These are phyloP conservation scores for Setipinna tenuifilis DNA, from an alignment of 2,797 vertebrate genomes.

Conservation along the genomic window DNA sequence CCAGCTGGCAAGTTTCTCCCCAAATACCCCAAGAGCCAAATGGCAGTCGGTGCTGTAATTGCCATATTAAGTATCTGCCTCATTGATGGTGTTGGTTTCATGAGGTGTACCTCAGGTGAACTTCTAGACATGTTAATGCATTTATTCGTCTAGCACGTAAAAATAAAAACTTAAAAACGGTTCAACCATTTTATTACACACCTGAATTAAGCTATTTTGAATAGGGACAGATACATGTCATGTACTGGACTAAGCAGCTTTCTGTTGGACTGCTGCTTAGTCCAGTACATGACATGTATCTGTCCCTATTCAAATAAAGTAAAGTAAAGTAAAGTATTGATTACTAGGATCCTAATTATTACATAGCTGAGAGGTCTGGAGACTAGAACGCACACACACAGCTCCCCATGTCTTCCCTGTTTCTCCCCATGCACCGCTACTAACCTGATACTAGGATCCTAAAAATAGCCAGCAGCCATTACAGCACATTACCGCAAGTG, in stretches of 20 bases:
- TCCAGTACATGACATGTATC: no score
- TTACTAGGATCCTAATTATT: background rate
- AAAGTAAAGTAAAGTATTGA: no score
- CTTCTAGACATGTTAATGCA: background rate
- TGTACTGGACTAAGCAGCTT: no score
- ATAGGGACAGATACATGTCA: no score
- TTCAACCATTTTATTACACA: background rate
- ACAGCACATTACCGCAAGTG: conserved; percentile 54
- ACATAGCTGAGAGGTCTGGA: conserved; percentile 14
- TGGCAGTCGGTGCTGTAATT: background rate
- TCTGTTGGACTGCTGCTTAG: no score
- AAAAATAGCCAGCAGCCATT: conserved; percentile 66
- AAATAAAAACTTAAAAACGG: background rate
- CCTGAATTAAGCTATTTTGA: background rate
- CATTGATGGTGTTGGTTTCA: background rate
- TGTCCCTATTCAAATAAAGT: no score
- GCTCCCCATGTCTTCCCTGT: conserved; percentile 53
- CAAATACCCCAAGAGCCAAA: background rate
- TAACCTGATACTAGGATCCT: conserved; percentile 63
- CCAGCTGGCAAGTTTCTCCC: background rate
- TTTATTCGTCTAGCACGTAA: background rate
- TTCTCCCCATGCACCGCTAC: conserved; percentile 38
- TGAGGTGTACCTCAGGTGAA: background rate
- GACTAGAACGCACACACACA: background rate
- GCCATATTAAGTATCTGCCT: background rate